These are phyloP conservation scores for Cyanoliseus patagonus DNA, from an alignment of 2,113 vertebrate genomes.

Conservation along the genomic window DNA sequence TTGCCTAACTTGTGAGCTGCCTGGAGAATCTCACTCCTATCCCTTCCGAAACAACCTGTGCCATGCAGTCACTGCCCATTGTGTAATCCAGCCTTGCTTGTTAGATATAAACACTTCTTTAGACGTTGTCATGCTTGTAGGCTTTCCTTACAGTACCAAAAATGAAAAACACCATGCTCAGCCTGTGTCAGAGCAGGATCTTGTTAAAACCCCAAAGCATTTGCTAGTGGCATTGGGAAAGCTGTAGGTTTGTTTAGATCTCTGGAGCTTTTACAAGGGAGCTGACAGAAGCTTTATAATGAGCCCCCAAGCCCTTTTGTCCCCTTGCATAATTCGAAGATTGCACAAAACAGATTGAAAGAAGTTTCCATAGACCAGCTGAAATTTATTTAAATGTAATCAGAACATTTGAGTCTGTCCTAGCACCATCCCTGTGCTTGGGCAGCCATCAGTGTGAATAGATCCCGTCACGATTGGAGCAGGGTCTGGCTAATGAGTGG, in stretches of 20 bases:
- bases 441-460: neutral
- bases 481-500: neutral
- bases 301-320: constrained; percentile 19
- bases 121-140: neutral
- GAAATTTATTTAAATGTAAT: constrained; percentile 46
- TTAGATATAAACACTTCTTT: neutral
- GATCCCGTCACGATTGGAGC: neutral
- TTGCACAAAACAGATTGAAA: neutral
- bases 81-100: neutral
- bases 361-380: neutral
- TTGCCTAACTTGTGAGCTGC: neutral
- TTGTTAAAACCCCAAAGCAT: neutral
- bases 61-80: fast-evolving
- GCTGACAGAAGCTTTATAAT: constrained; percentile 17
- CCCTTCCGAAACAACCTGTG: neutral
- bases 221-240: neutral
- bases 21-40: neutral
- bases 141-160: neutral
- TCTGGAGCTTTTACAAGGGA: neutral
- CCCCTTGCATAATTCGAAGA: constrained; percentile 1
- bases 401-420: neutral
- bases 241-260: constrained; percentile 29
- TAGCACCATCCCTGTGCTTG: neutral
- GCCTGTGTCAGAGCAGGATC: constrained; percentile 7
- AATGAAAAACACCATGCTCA: constrained; percentile 1